These are phyloP conservation scores for Andricus quercusramuli DNA, from an alignment of 2,888 invertebrate species.

Conservation along the genomic window DNA sequence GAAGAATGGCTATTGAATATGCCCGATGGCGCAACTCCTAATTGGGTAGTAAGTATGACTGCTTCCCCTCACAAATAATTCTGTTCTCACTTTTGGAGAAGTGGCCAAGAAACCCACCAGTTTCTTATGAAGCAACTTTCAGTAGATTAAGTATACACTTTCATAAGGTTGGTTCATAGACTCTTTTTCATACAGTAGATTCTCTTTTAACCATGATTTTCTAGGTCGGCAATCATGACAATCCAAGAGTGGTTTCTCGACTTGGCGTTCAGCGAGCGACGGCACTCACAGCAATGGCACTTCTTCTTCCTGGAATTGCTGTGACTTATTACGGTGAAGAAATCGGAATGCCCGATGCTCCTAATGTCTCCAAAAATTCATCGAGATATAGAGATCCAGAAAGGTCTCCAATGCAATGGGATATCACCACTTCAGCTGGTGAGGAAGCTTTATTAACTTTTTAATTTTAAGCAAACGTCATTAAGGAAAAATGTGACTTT, in stretches of 20 bases:
- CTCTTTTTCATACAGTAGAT: too few relatives aligned
- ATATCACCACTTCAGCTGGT: conserved; percentile 82
- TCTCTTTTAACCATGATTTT: too few relatives aligned
- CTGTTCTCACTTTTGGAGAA: background rate
- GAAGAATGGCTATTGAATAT: conserved; percentile 82
- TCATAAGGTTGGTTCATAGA: too few relatives aligned
- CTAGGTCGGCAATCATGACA: conserved; percentile 87
- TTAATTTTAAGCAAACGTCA: background rate
- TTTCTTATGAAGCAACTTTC: too few relatives aligned
- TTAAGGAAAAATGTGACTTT: too few relatives aligned
- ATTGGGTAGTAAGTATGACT: conserved; percentile 83
- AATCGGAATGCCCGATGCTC: conserved; percentile 85
- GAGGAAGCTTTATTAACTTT: conserved; percentile 21
- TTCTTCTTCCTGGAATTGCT: conserved; percentile 87
- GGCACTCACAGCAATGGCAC: conserved; percentile 84
- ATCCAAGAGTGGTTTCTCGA: conserved; percentile 83
- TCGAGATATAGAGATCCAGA: conserved; percentile 86
- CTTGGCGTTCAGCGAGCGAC: conserved; percentile 84
- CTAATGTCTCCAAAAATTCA: conserved; percentile 82
- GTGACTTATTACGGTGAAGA: conserved; percentile 90
- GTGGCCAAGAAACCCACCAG: too few relatives aligned
- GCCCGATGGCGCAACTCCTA: conserved; percentile 81
- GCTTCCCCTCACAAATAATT: too few relatives aligned
- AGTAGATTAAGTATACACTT: too few relatives aligned
- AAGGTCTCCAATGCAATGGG: conserved; percentile 92